Conservation (phyloP, 2,888 invertebrate species). For the Ischnus inquisitorius region DNA sequence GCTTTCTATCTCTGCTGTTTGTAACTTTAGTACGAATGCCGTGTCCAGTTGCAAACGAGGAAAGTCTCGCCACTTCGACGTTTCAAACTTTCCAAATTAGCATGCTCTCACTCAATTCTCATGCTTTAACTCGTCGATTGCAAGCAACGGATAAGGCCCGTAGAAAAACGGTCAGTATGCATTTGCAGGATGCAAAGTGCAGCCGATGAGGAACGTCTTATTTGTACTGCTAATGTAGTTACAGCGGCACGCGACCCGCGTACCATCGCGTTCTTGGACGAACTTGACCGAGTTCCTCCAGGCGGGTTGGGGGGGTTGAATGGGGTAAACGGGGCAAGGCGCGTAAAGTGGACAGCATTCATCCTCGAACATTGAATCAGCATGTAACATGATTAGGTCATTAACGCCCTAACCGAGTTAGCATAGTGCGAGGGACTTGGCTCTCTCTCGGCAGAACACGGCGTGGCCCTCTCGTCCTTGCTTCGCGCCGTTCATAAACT, state of each 20-base stretch:
- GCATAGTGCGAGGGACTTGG: slow-evolving; percentile 85
- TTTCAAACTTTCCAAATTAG: slow-evolving; percentile 27
- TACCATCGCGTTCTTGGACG: slow-evolving; percentile 74
- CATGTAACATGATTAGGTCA: slow-evolving; percentile 85
- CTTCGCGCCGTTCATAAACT: slow-evolving; percentile 80
- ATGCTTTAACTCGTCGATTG: not conserved
- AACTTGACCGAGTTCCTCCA: slow-evolving; percentile 84
- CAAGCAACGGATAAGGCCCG: not conserved
- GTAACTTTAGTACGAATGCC: slow-evolving; percentile 62
- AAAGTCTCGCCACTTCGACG: slow-evolving; percentile 11
- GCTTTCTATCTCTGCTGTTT: slow-evolving; percentile 48
- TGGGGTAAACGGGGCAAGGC: slow-evolving; percentile 83
- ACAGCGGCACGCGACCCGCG: not conserved
- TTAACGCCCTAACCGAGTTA: slow-evolving; percentile 85
- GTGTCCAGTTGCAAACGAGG: slow-evolving; percentile 71
- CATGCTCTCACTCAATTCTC: not conserved
- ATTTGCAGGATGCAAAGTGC: not conserved
- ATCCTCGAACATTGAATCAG: slow-evolving; percentile 85
- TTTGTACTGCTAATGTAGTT: slow-evolving; percentile 6
- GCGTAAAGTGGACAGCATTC: slow-evolving; percentile 85
- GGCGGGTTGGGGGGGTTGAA: slow-evolving; percentile 71
- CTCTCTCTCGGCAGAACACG: slow-evolving; percentile 75
- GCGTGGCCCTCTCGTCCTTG: slow-evolving; percentile 75
- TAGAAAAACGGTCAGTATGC: not conserved
- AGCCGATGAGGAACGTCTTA: not conserved